Conservation (phyloP, 2,113 vertebrate genomes). For the Laticauda colubrina region DNA sequence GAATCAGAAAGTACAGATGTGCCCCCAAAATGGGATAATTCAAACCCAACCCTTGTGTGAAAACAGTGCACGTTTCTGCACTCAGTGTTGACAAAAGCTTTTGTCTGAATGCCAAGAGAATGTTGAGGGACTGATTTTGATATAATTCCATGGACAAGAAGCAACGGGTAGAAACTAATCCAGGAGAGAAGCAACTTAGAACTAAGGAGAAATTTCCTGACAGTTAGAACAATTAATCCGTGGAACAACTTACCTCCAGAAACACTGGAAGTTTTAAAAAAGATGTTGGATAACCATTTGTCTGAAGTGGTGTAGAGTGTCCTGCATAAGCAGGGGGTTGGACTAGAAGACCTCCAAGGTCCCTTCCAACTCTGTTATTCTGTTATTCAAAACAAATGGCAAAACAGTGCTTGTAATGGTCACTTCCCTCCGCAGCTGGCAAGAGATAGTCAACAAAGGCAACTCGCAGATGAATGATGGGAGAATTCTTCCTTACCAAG, state of each 20-base stretch:
- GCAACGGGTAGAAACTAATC: no score
- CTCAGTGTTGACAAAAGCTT: neutral
- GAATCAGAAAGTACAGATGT: neutral
- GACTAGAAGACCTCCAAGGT: no score
- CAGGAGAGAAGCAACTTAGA: no score
- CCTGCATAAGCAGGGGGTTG: no score
- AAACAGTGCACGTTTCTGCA: neutral
- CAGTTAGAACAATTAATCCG: no score
- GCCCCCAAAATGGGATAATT: neutral
- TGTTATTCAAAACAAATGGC: neutral
- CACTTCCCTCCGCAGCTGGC: constrained; percentile 47
- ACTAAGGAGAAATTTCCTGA: no score
- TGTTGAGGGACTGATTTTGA: neutral
- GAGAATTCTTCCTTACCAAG: neutral
- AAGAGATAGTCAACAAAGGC: constrained; percentile 50
- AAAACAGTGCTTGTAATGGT: neutral
- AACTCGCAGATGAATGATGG: constrained; percentile 25
- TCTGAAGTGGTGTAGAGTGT: no score
- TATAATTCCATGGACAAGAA: neutral
- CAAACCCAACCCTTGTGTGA: neutral
- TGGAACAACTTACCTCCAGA: no score
- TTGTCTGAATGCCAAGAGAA: neutral
- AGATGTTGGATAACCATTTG: no score
- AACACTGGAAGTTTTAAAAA: no score
- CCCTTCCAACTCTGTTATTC: no score